phyloP scores from a whole-genome alignment of 2,113 vertebrate genomes.

The Nothoprocta pentlandii region DNA sequence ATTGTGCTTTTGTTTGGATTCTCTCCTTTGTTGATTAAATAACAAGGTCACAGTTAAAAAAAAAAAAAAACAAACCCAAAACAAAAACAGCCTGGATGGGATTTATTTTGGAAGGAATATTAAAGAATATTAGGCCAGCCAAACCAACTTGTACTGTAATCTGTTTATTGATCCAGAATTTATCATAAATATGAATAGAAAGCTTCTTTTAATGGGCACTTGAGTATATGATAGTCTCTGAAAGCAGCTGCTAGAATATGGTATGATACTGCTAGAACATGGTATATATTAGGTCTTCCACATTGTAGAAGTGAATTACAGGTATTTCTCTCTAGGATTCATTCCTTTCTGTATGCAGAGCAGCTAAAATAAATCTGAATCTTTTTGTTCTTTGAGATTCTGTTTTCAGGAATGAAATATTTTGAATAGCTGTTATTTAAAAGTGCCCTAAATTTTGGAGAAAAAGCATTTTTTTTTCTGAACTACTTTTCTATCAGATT shows the following conservation, averaged over 20 bases:
- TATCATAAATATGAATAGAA: constrained; percentile 28
- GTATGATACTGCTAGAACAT: background rate
- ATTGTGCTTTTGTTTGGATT: background rate
- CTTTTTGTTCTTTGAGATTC: background rate
- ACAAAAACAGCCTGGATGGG: background rate
- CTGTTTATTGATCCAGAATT: constrained; percentile 38
- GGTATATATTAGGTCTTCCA: background rate
- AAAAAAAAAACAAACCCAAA: background rate
- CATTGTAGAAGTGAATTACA: background rate
- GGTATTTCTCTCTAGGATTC: background rate
- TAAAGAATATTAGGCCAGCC: background rate
- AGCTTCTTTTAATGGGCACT: constrained; percentile 28
- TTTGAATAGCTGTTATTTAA: background rate
- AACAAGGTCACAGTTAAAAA: background rate
- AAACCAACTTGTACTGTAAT: background rate
- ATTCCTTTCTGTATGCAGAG: background rate
- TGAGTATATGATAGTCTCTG: background rate
- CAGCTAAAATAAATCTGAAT: background rate
- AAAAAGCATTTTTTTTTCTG: too few relatives aligned
- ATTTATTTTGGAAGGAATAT: background rate
- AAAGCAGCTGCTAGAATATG: background rate
- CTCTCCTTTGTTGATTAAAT: background rate
- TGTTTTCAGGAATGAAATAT: background rate
- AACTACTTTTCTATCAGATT: constrained; percentile 2
- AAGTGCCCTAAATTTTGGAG: background rate